These are phyloP conservation scores for Carcina quercana DNA, from an alignment of 2,888 invertebrate genomes.

Conservation along the genomic window DNA sequence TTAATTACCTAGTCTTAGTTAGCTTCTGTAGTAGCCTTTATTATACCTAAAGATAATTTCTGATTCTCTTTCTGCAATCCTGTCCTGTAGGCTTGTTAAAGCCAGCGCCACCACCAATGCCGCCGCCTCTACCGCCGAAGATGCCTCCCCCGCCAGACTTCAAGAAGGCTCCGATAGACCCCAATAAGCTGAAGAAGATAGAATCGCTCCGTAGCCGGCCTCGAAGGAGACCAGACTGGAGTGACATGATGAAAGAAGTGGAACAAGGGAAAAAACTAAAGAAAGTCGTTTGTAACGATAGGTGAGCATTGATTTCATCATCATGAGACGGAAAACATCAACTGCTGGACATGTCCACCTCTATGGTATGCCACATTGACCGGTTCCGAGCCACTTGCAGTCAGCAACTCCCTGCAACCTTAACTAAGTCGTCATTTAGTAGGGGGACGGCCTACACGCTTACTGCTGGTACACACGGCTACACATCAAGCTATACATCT, in stretches of 20 bases:
- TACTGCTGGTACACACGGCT: too few relatives aligned
- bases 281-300: conserved; percentile 90
- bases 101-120: conserved; percentile 76
- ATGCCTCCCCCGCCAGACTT: conserved; percentile 75
- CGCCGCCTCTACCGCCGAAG: conserved; percentile 82
- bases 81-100: conserved; percentile 65
- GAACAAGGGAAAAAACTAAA: conserved; percentile 85
- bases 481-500: too few relatives aligned
- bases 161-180: conserved; percentile 74
- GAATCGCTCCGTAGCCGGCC: conserved; percentile 86
- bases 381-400: too few relatives aligned
- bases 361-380: too few relatives aligned
- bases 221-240: conserved; percentile 90
- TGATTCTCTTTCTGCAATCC: too few relatives aligned
- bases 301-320: conserved; percentile 65
- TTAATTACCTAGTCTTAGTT: too few relatives aligned
- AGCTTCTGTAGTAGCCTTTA: too few relatives aligned
- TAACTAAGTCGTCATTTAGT: too few relatives aligned
- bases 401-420: too few relatives aligned
- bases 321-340: too few relatives aligned
- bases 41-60: not conserved
- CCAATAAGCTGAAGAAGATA: conserved; percentile 77
- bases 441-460: too few relatives aligned
- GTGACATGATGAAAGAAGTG: conserved; percentile 93
- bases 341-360: too few relatives aligned